Evolutionary conservation across 2,888 invertebrate species (phyloP).

Genomic region (Cremastinae sp.): DNA sequence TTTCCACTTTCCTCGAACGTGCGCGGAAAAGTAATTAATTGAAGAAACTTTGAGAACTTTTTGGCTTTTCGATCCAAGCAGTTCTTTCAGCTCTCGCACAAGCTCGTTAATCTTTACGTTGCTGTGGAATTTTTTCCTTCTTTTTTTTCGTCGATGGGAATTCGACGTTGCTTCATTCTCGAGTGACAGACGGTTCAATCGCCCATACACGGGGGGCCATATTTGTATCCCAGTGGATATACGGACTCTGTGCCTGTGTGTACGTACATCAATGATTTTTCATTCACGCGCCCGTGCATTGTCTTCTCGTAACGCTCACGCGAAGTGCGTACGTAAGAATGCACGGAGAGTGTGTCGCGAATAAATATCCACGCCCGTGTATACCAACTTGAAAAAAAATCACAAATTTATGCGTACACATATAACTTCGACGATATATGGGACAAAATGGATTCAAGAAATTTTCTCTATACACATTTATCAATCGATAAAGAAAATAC

Average conservation of each 20-base stretch:
- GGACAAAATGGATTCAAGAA: background rate
- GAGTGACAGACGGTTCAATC: slow-evolving; percentile 4
- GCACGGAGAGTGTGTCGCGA: slow-evolving; percentile 47
- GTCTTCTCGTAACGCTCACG: slow-evolving; percentile 58
- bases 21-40: slow-evolving; percentile 18
- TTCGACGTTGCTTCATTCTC: slow-evolving; percentile 10
- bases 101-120: background rate
- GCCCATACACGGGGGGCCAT: slow-evolving; percentile 1
- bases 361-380: slow-evolving; percentile 59
- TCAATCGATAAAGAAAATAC: too few relatives aligned
- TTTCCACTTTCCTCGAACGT: background rate
- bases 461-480: too few relatives aligned
- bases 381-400: slow-evolving; percentile 29
- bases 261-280: slow-evolving; percentile 44
- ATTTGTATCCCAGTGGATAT: background rate
- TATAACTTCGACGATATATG: slow-evolving; percentile 10
- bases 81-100: too few relatives aligned
- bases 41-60: background rate
- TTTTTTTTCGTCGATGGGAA: slow-evolving; percentile 1
- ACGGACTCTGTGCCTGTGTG: background rate
- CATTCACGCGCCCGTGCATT: slow-evolving; percentile 56
- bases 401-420: slow-evolving; percentile 8
- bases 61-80: background rate
- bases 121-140: slow-evolving; percentile 10
- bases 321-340: slow-evolving; percentile 53